Percentiles rank a stretch among this genome's conserved stretches.
Conservation (phyloP, 2,113 vertebrate species). For the Passer domesticus region DNA sequence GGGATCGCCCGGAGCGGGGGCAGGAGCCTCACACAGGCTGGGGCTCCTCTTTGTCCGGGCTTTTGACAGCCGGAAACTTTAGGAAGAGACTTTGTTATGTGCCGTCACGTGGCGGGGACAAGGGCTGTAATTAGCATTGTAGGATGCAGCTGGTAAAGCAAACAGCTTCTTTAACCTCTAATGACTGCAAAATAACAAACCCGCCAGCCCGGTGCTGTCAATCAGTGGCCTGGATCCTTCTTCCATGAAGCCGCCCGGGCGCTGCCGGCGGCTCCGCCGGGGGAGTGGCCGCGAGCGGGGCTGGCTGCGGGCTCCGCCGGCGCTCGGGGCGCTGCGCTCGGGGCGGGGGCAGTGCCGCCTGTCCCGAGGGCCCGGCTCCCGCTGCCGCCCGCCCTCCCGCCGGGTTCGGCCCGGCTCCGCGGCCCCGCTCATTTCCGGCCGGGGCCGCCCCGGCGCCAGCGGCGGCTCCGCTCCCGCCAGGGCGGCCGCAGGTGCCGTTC, state of each 20-base stretch:
- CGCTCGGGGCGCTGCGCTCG: too few species aligned
- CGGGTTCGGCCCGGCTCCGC: too few species aligned
- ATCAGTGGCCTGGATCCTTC: background rate
- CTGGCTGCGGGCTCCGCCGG: background rate
- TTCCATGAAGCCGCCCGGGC: background rate
- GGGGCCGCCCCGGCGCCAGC: background rate
- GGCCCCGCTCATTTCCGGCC: too few species aligned
- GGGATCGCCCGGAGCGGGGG: fast-evolving
- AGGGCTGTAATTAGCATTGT: fast-evolving
- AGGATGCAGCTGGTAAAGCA: background rate
- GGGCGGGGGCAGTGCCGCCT: background rate
- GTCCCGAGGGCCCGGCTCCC: background rate
- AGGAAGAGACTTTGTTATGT: background rate
- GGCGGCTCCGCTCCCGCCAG: background rate
- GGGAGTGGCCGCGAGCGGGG: background rate
- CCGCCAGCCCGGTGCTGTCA: fast-evolving
- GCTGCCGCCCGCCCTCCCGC: too few species aligned
- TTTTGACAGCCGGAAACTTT: background rate
- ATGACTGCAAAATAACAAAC: background rate
- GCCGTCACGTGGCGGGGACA: background rate
- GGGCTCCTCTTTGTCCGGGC: background rate
- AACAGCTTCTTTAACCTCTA: background rate
- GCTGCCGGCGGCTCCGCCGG: background rate
- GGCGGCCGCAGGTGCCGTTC: background rate
- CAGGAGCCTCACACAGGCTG: fast-evolving